Evolutionary conservation across 2,797 vertebrate species (phyloP).

Genomic region (Borostomias antarcticus): DNA sequence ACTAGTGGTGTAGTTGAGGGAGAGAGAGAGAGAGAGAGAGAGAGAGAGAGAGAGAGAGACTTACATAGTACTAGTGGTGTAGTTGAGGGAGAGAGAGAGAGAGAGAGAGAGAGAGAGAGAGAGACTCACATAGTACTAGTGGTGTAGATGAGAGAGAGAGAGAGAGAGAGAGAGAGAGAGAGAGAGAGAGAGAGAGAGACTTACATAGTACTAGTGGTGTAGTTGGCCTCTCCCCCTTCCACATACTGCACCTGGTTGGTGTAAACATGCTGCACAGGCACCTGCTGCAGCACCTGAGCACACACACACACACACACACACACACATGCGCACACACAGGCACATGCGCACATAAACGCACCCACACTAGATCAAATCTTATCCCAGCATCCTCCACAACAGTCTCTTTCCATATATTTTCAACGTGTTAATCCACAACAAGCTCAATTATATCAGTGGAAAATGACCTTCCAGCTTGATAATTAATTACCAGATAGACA

Average conservation of each 20-base stretch:
- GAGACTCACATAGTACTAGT: no score
- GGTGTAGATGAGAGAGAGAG: no score
- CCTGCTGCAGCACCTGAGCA: constrained; percentile 79
- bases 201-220: constrained; percentile 92
- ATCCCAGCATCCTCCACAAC: background rate
- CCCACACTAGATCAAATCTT: background rate
- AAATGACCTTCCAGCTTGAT: background rate
- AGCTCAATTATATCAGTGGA: background rate
- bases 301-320: constrained; percentile 6
- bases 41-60: constrained; percentile 32
- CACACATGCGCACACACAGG: background rate
- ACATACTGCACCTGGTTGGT: constrained; percentile 94
- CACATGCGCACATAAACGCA: background rate
- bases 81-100: no score
- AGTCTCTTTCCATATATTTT: background rate
- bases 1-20: constrained; percentile 87
- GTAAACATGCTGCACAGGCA: constrained; percentile 90
- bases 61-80: constrained; percentile 92
- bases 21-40: no score
- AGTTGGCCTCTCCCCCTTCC: constrained; percentile 86
- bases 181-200: constrained; percentile 32
- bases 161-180: background rate
- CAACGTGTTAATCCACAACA: background rate
- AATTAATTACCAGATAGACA: no score
- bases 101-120: no score